Evolutionary conservation across 64 coral and sea anemone species (phyloP).

Genomic region (Exaiptasia diaphana): DNA sequence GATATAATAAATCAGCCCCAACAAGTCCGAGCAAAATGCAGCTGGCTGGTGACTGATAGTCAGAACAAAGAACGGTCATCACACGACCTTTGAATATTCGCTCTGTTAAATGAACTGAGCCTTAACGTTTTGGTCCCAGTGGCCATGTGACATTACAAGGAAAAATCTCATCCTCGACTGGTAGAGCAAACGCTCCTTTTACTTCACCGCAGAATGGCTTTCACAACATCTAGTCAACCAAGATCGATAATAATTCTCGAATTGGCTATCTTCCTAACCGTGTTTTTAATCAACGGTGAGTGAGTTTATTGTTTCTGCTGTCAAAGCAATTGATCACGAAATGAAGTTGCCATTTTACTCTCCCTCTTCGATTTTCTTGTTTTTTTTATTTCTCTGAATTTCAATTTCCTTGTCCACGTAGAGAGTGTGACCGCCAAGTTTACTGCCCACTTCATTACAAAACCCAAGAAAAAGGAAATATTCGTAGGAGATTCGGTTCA

Average conservation of each 20-base stretch:
- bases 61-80: neutral
- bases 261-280: neutral
- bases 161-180: neutral
- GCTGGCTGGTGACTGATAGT: neutral
- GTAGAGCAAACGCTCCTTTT: neutral
- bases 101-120: too few relatives aligned
- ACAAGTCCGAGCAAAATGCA: conserved; percentile 10
- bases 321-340: neutral
- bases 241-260: neutral
- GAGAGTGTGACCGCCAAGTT: too few relatives aligned
- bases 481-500: conserved; percentile 4
- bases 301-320: too few relatives aligned
- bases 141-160: neutral
- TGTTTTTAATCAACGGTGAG: neutral
- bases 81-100: neutral
- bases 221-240: neutral
- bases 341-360: neutral
- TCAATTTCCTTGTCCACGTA: too few relatives aligned
- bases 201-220: neutral
- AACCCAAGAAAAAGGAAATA: conserved; percentile 7
- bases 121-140: too few relatives aligned
- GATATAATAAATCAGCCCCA: neutral
- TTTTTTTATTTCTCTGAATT: neutral
- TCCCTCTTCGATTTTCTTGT: neutral
- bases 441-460: neutral